Evolutionary conservation across 2,888 invertebrate species (phyloP).

Genomic region (Polyploca ridens): DNA sequence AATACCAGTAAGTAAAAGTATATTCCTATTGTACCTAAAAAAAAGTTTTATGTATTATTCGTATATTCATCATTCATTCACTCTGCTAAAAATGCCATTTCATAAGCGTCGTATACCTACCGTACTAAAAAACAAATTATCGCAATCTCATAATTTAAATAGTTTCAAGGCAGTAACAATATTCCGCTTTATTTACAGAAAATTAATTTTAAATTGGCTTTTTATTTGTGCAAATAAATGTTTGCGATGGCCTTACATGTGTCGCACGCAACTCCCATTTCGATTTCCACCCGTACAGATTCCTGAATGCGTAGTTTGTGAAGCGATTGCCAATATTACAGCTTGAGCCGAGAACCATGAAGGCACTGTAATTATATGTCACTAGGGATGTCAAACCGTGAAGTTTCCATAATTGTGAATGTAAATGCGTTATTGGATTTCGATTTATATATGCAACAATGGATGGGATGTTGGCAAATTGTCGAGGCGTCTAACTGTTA

Average conservation of each 20-base stretch:
- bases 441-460: background rate
- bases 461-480: background rate
- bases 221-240: background rate
- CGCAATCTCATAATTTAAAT: no score
- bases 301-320: constrained; percentile 4
- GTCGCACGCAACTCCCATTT: background rate
- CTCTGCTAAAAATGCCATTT: no score
- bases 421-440: constrained; percentile 10
- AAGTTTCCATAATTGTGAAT: constrained; percentile 19
- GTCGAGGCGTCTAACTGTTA: background rate
- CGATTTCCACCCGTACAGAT: constrained; percentile 3
- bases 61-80: no score
- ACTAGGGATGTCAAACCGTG: constrained; percentile 22
- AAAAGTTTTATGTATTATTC: no score
- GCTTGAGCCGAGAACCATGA: constrained; percentile 3
- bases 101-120: no score
- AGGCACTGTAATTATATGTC: constrained; percentile 32
- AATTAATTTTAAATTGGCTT: background rate
- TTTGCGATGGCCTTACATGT: background rate
- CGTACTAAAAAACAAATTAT: no score
- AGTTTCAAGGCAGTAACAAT: background rate
- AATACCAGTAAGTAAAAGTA: no score
- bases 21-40: no score
- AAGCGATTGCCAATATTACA: constrained; percentile 7
- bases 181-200: background rate